These are phyloP conservation scores for Gryllus longicercus DNA, from an alignment of 2,888 invertebrate genomes.

Conservation along the genomic window DNA sequence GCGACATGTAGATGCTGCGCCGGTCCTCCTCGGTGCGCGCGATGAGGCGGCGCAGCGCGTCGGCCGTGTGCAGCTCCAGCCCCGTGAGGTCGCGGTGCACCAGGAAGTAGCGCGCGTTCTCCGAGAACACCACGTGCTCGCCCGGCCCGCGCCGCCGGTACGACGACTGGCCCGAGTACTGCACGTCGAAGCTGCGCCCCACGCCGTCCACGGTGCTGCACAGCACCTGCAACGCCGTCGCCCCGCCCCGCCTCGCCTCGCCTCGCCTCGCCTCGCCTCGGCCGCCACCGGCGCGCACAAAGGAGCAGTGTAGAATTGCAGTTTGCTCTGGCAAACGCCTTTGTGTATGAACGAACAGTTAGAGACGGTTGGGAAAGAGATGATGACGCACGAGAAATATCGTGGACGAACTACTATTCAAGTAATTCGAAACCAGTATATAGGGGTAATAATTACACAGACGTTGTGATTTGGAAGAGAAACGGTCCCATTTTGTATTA, in stretches of 20 bases:
- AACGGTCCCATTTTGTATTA: no score
- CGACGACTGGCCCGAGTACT: background rate
- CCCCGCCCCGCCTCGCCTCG: background rate
- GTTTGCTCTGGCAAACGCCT: no score
- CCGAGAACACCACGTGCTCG: background rate
- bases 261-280: background rate
- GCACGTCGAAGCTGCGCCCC: background rate
- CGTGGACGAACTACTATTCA: no score
- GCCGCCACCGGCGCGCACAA: no score
- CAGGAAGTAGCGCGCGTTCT: background rate
- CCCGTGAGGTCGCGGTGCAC: background rate
- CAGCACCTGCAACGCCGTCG: background rate
- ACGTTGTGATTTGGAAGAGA: no score
- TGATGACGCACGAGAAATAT: no score
- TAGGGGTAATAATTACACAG: no score
- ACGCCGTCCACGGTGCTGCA: background rate
- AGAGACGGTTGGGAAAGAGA: no score
- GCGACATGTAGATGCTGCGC: background rate
- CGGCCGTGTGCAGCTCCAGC: background rate
- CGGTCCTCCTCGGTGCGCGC: background rate
- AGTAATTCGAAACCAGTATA: no score
- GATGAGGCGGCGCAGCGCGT: background rate
- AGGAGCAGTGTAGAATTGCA: no score
- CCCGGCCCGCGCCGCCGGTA: background rate
- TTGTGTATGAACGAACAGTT: no score